Conservation (phyloP, 2,888 invertebrate genomes). For the Aradus depressus region DNA sequence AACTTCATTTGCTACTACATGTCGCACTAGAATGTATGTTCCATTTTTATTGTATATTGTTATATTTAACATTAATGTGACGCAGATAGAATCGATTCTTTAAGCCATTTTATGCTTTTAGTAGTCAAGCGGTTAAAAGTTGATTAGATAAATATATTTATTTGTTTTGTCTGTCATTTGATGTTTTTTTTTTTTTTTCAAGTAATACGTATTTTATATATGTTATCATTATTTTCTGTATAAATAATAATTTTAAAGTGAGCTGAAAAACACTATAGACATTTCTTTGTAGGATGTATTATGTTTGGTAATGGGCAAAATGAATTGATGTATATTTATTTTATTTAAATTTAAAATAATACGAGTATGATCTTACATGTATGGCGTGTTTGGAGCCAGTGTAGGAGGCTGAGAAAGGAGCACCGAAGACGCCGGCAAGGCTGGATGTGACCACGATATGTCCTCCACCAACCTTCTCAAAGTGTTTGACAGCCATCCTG, state of each 20-base stretch:
- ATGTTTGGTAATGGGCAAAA: neutral
- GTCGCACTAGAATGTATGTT: no score
- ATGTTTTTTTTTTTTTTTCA: neutral
- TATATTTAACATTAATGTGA: no score
- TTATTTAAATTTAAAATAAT: neutral
- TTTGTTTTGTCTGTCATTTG: neutral
- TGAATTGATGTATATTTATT: neutral
- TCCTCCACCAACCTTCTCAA: constrained; percentile 44
- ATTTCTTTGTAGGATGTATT: neutral
- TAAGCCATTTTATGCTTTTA: no score
- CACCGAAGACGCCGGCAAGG: constrained; percentile 54
- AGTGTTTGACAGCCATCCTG: constrained; percentile 56
- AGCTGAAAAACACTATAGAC: neutral
- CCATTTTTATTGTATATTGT: no score
- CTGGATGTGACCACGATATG: constrained; percentile 67
- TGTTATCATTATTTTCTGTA: constrained; percentile 56
- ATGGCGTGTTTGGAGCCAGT: constrained; percentile 65
- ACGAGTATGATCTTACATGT: constrained; percentile 47
- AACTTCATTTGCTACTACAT: no score
- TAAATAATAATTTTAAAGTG: neutral
- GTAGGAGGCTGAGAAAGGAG: constrained; percentile 57
- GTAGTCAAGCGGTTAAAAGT: neutral
- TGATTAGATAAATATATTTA: neutral
- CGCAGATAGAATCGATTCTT: no score
- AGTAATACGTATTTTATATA: constrained; percentile 46